Percentiles rank a stretch among this genome's conserved stretches.
These are phyloP conservation scores for Ciconia nigra DNA, from an alignment of 2,797 vertebrate genomes.

Conservation along the genomic window DNA sequence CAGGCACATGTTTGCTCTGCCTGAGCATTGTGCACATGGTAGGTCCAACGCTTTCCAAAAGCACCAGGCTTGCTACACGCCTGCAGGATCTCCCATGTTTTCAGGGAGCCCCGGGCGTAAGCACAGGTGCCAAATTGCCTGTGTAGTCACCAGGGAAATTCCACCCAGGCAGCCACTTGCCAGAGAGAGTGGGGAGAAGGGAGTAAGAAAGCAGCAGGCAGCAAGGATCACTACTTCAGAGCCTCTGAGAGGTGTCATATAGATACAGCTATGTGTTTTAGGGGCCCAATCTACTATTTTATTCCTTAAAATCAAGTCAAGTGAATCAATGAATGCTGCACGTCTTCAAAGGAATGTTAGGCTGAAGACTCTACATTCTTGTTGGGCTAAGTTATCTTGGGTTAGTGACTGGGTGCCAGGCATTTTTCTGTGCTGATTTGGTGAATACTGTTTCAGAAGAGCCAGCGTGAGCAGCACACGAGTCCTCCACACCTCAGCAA, in stretches of 20 bases:
- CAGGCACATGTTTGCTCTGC: background rate
- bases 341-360: background rate
- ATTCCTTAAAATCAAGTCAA: background rate
- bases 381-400: background rate
- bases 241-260: background rate
- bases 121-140: background rate
- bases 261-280: accelerated
- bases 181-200: background rate
- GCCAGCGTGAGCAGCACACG: background rate
- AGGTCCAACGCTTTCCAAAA: background rate
- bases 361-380: background rate
- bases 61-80: background rate
- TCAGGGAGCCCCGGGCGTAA: background rate
- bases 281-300: background rate
- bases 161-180: background rate
- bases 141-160: background rate
- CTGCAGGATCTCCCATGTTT: background rate
- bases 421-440: background rate
- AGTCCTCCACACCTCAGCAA: background rate
- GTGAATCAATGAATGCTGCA: background rate
- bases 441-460: background rate
- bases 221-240: background rate
- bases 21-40: accelerated
- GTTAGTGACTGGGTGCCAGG: background rate
- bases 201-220: background rate